A percentile compares a stretch with the other conserved stretches of the same genome.
Conservation (phyloP, 2,888 invertebrate species). For the Pegoplata infirma region DNA sequence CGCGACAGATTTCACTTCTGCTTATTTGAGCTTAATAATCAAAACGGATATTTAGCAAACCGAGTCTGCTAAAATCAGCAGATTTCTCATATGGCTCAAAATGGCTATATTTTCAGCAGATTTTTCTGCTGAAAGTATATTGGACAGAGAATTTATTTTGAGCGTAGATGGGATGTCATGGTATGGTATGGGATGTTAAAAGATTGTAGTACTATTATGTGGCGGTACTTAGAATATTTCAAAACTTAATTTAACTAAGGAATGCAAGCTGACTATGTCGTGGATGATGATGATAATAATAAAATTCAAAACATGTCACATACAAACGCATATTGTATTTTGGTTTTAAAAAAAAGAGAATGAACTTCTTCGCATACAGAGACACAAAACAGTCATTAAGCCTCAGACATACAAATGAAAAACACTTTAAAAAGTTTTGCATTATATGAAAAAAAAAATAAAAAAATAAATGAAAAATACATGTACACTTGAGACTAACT, state of each 20-base stretch:
- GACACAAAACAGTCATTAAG: background rate
- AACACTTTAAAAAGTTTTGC: slow-evolving; percentile 46
- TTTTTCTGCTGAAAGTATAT: too few species aligned
- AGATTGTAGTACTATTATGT: background rate
- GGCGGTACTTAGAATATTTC: background rate
- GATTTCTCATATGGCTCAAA: too few species aligned
- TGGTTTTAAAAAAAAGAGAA: background rate
- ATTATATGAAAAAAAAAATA: slow-evolving; percentile 27
- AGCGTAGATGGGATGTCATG: too few species aligned
- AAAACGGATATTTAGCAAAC: too few species aligned
- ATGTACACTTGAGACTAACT: slow-evolving; percentile 41
- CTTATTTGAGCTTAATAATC: too few species aligned
- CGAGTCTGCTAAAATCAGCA: too few species aligned
- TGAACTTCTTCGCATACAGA: background rate
- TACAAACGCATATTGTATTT: slow-evolving; percentile 38
- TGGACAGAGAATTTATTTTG: too few species aligned
- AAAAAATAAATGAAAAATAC: background rate
- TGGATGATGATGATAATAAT: slow-evolving; percentile 40
- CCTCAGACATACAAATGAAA: slow-evolving; percentile 32
- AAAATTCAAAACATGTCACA: slow-evolving; percentile 54
- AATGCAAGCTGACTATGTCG: slow-evolving; percentile 32
- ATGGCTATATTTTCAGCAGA: too few species aligned
- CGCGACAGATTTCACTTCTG: too few species aligned
- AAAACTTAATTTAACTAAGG: slow-evolving; percentile 43
- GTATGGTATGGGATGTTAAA: too few species aligned